Percentiles rank a stretch among this genome's conserved stretches.
Evolutionary conservation across 2,113 vertebrate species (phyloP).

Genomic region (Heterotis niloticus): DNA sequence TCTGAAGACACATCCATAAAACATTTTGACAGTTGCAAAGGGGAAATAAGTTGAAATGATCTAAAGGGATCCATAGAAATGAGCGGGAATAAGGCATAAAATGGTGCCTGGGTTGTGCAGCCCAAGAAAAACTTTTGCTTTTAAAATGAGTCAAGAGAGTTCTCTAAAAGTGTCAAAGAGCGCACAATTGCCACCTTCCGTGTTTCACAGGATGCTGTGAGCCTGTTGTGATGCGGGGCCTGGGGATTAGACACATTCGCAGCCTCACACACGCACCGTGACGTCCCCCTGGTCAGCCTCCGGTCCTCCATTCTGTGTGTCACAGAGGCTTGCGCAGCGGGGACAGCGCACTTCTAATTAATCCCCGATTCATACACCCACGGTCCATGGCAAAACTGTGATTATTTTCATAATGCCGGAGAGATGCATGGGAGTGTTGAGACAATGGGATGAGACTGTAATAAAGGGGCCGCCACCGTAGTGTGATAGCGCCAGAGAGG

Average conservation of each 20-base stretch:
- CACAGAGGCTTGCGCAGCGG: not conserved
- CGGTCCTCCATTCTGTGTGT: not conserved
- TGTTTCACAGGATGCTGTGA: not conserved
- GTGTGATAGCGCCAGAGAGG: not conserved
- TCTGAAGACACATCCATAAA: too few relatives aligned
- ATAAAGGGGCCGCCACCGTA: not conserved
- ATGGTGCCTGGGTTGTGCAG: too few relatives aligned
- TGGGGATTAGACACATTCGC: conserved; percentile 25
- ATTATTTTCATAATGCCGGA: not conserved
- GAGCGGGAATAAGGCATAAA: too few relatives aligned
- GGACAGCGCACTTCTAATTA: conserved; percentile 13
- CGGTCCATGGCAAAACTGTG: not conserved
- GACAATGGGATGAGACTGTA: conserved; percentile 2
- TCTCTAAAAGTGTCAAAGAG: too few relatives aligned
- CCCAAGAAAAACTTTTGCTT: too few relatives aligned
- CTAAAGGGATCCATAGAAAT: too few relatives aligned
- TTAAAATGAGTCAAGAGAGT: too few relatives aligned
- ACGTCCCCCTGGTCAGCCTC: conserved; percentile 6
- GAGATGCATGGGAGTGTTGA: not conserved
- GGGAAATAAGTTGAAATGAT: too few relatives aligned
- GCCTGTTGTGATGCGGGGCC: not conserved
- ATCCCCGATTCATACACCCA: conserved; percentile 13
- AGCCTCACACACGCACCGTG: conserved; percentile 17
- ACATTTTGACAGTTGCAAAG: too few relatives aligned
- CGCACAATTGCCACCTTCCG: not conserved